phyloP scores from a whole-genome alignment of 2,113 vertebrate species.

The Cyanoliseus patagonus region DNA sequence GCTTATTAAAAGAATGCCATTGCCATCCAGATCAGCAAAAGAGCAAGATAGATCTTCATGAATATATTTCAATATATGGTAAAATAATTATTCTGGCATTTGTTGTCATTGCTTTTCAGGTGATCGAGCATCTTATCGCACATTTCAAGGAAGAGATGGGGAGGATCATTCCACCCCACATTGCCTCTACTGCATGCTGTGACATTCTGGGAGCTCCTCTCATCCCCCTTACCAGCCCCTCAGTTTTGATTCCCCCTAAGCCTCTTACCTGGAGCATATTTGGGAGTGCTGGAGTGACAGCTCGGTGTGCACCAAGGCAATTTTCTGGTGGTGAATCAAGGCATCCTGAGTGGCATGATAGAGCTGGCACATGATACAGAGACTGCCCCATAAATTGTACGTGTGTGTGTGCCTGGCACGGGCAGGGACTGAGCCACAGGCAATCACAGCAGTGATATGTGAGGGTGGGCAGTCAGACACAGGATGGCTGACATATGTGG shows the following conservation, averaged over 20 bases:
- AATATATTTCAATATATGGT: neutral
- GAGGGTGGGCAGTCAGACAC: neutral
- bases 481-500: neutral
- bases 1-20: neutral
- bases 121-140: neutral
- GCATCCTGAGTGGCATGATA: neutral
- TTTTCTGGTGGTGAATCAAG: neutral
- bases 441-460: neutral
- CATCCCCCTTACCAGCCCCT: neutral
- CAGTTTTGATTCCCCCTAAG: neutral
- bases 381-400: neutral
- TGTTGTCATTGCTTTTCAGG: neutral
- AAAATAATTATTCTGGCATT: neutral
- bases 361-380: neutral
- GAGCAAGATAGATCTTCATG: neutral
- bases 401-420: neutral
- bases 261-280: neutral
- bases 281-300: neutral
- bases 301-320: neutral
- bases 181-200: neutral
- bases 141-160: neutral
- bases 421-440: neutral
- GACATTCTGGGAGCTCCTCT: neutral
- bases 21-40: neutral
- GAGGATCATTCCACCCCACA: neutral